These are phyloP conservation scores for Thyatira batis DNA, from an alignment of 2,888 invertebrate genomes.

Conservation along the genomic window DNA sequence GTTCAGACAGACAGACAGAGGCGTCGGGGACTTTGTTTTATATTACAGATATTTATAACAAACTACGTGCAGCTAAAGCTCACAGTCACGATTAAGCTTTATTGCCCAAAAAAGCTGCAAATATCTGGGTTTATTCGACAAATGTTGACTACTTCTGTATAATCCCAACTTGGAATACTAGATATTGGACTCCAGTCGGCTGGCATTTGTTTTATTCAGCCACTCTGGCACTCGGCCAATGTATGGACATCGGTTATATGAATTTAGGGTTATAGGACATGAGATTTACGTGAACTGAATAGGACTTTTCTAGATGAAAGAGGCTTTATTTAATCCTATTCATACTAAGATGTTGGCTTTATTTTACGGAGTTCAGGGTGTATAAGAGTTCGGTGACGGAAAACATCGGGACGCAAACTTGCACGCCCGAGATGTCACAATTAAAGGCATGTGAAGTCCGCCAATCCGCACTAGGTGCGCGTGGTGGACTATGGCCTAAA, in stretches of 20 bases:
- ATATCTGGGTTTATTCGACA: background rate
- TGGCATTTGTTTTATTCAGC: constrained; percentile 3
- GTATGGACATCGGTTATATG: background rate
- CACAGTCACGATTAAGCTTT: no score
- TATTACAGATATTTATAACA: no score
- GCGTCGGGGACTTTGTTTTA: no score
- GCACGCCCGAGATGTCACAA: no score
- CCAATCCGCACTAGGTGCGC: no score
- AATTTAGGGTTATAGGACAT: background rate
- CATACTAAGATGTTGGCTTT: background rate
- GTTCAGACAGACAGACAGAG: no score
- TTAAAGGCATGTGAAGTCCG: no score
- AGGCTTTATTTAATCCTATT: background rate
- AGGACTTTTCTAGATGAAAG: background rate
- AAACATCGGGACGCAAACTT: no score
- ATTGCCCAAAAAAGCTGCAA: background rate
- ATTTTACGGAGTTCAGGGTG: no score
- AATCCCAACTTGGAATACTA: background rate
- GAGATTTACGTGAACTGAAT: background rate
- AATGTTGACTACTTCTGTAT: background rate
- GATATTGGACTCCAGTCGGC: background rate
- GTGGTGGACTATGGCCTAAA: no score
- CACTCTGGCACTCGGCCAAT: constrained; percentile 2
- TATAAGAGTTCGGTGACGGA: no score
- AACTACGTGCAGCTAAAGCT: no score